Base-by-base conservation (phyloP, 2,797 vertebrate species). In the Thunnus albacares region DNA sequence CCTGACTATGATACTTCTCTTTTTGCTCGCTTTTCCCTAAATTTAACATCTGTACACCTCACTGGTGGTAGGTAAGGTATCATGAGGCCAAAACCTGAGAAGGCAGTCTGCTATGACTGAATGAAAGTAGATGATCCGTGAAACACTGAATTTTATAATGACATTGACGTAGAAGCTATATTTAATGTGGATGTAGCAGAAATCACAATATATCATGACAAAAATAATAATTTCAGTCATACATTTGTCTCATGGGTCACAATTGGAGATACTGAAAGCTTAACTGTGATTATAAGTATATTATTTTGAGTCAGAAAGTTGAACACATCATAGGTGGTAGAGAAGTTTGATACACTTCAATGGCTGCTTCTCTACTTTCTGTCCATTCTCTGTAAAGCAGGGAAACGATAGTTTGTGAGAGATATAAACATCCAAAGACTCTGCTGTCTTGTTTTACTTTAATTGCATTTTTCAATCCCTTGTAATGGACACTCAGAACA, bases 401-500 rank as follows among this genome's bases (percentile, higher is more conserved):
- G 49, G 43, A 26, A 14, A 43, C 6, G 14, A 12, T n/a, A 43
- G 4, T 62, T 43, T 43, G 12, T 7, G 10, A 56, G 24, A 61
- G 35, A n/a, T 56, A 2, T 58, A 43, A 53, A 35, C 12, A 55
- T 10, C 15, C 1, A 51, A 60, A 7, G 14, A 28, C 22, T 43
- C 18, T 33, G 30, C 28, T 61, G 12, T 58, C 57, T 55, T 55
- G 26, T 10, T 71, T 66, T 33, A 56, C 60, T 33, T 33, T 67
- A 20, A 11, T 47, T 67, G 28, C 28, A 18, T 43, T 45, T 53
- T 52, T 17, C 2, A 59, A 20, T 59, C 11, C 14, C 28, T 63
- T 0, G 9, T 63, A 17, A 6, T 52, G 33, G 53, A 72, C 20
- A 51, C n/a, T 30, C 15, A 22, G 18, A 15, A 53, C 55, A 59